These are phyloP conservation scores for Arion vulgaris DNA, from an alignment of 1,140 invertebrate species.

Conservation along the genomic window DNA sequence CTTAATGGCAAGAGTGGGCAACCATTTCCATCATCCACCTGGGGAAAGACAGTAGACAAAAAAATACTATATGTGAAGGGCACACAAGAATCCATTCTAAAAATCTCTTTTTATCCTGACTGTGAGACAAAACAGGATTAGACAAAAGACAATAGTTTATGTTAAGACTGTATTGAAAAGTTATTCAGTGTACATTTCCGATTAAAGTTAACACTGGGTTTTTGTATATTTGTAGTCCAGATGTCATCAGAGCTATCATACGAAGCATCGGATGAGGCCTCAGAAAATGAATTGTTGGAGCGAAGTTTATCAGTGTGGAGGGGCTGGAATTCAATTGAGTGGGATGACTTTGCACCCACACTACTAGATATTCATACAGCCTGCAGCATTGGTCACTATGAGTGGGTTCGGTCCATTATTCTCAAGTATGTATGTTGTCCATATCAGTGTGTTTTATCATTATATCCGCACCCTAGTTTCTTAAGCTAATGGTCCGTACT, in stretches of 20 bases:
- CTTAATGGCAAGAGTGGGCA: no score
- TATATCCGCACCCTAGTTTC: not conserved
- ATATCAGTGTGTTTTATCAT: not conserved
- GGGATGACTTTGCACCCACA: slow-evolving; percentile 66
- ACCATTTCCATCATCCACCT: no score
- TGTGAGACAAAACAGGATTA: no score
- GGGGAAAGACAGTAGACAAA: no score
- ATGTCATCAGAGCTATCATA: slow-evolving; percentile 45
- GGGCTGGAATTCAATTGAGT: slow-evolving; percentile 56
- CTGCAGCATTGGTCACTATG: slow-evolving; percentile 73
- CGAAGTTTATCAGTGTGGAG: slow-evolving; percentile 70
- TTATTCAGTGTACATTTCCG: no score
- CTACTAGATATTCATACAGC: slow-evolving; percentile 73
- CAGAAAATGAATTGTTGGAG: slow-evolving; percentile 69
- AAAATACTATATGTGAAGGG: no score
- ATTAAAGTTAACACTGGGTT: no score
- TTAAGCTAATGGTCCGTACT: not conserved
- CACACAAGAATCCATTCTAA: no score
- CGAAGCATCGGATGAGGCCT: slow-evolving; percentile 70
- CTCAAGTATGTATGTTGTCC: slow-evolving; percentile 64
- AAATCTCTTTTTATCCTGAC: no score
- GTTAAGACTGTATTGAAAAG: no score
- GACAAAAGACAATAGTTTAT: no score
- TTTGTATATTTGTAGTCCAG: not conserved
- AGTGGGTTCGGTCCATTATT: slow-evolving; percentile 67